phyloP scores from a whole-genome alignment of 53 echinoderm and acorn worm genomes.

The Arbacia lixula region DNA sequence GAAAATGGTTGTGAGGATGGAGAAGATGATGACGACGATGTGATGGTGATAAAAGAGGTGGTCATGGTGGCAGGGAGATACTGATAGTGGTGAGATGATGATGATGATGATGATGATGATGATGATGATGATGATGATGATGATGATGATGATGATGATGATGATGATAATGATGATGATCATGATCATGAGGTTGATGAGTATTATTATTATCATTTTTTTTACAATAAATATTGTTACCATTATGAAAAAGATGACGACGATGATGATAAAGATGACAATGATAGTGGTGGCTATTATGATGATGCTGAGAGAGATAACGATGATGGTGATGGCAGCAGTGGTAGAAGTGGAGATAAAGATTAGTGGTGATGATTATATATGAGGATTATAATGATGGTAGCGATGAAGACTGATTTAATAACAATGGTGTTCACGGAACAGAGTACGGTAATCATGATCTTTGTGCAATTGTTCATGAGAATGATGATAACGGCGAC shows the following conservation, averaged over 20 bases:
- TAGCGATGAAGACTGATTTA: not conserved
- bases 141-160: not conserved
- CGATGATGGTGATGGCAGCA: not conserved
- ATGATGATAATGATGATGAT: not conserved
- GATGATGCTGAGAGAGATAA: not conserved
- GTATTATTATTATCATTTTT: no score
- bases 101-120: not conserved
- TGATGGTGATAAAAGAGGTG: not conserved
- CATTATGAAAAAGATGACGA: not conserved
- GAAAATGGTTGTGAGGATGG: no score
- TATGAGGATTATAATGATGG: not conserved
- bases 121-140: not conserved
- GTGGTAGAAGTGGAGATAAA: not conserved
- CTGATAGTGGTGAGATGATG: not conserved
- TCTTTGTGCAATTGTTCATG: not conserved
- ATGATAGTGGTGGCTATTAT: not conserved
- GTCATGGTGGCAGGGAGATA: not conserved
- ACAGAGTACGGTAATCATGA: not conserved
- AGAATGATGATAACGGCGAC: not conserved
- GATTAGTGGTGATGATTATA: not conserved
- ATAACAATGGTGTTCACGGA: not conserved
- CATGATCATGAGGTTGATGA: not conserved
- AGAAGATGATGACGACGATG: not conserved
- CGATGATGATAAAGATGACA: not conserved
- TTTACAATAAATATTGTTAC: no score